Percentiles rank a stretch among this genome's conserved stretches.
Evolutionary conservation across 2,888 invertebrate species (phyloP).

Genomic region (Idaea dimidiata): DNA sequence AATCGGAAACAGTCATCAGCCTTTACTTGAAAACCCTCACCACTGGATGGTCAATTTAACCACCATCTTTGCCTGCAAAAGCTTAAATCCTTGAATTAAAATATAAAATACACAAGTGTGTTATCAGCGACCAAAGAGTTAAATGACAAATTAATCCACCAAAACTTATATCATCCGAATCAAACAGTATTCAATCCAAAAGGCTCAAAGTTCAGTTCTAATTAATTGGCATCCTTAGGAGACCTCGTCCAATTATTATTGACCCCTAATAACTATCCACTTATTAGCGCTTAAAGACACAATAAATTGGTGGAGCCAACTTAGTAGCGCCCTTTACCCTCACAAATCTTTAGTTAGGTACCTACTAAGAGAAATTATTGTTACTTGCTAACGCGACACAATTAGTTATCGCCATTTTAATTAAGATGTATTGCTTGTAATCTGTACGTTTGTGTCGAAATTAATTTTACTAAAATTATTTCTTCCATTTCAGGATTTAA

Average conservation of each 20-base stretch:
- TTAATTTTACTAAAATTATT: neutral
- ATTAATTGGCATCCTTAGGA: neutral
- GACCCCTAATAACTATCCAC: conserved; percentile 1
- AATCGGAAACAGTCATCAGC: too few relatives aligned
- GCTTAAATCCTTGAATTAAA: too few relatives aligned
- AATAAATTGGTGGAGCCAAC: neutral
- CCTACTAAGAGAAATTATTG: neutral
- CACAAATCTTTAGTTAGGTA: neutral
- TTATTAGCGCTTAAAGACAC: conserved; percentile 1
- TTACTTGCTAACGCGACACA: neutral
- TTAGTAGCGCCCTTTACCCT: neutral
- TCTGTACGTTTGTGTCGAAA: neutral
- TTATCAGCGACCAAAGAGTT: neutral
- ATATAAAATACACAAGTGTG: too few relatives aligned
- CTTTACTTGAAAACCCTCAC: too few relatives aligned
- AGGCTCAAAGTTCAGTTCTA: neutral
- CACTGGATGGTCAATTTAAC: too few relatives aligned
- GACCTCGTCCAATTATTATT: neutral
- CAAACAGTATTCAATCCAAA: neutral
- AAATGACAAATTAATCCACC: conserved; percentile 7
- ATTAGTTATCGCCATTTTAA: neutral
- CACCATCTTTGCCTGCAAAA: too few relatives aligned
- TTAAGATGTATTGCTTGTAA: neutral
- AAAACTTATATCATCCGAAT: neutral
- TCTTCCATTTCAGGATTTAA: neutral